Percentiles rank a stretch among this genome's conserved stretches.
Conservation (phyloP, 2,113 vertebrate species). For the Zosterops borbonicus region DNA sequence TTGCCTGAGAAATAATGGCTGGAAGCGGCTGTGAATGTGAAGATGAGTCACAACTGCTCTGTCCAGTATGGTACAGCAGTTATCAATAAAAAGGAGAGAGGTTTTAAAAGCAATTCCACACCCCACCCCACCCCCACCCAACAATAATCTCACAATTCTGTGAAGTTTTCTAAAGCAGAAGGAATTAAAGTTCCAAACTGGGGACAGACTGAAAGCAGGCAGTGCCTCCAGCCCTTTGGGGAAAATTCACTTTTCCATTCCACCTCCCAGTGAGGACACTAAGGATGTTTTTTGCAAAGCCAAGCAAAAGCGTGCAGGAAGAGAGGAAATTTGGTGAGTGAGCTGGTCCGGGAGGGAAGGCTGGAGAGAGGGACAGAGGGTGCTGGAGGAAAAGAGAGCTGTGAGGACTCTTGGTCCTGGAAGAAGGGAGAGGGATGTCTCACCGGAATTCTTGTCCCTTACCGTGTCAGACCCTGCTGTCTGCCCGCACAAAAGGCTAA, state of each 20-base stretch:
- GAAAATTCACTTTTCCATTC: background rate
- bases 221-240: background rate
- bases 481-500: background rate
- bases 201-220: background rate
- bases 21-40: background rate
- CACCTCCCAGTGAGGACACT: background rate
- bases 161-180: background rate
- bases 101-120: background rate
- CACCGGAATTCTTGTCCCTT: background rate
- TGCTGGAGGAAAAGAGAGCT: background rate
- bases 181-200: background rate
- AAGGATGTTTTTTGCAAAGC: background rate
- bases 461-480: background rate
- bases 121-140: background rate
- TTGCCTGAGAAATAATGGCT: background rate
- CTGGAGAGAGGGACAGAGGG: background rate
- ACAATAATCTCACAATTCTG: background rate
- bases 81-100: background rate
- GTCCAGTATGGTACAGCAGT: fast-evolving
- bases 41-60: background rate
- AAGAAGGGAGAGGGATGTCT: background rate
- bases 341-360: background rate
- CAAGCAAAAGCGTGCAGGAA: background rate
- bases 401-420: background rate
- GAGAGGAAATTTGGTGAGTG: background rate